phyloP scores from a whole-genome alignment of 2,888 invertebrate genomes.

The Callinectes sapidus region DNA sequence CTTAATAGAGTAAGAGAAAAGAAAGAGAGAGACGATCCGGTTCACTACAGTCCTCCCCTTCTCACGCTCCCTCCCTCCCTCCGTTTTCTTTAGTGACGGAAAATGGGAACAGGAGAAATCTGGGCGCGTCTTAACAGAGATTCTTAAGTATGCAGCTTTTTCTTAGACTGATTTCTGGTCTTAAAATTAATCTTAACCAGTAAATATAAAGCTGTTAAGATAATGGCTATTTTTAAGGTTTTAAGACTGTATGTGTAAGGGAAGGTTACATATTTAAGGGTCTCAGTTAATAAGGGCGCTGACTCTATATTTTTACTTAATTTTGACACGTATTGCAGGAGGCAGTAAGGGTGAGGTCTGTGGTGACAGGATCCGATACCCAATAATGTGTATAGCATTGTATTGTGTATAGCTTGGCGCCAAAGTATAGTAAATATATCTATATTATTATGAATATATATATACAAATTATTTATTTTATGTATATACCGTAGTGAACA shows the following conservation, averaged over 20 bases:
- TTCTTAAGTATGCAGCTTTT: too few species aligned
- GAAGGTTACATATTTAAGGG: too few species aligned
- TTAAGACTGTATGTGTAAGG: too few species aligned
- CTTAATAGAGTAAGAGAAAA: neutral
- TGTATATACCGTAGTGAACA: neutral
- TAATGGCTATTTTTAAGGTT: too few species aligned
- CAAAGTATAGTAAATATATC: neutral
- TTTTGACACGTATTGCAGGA: neutral
- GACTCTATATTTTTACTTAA: neutral
- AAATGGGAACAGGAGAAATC: neutral
- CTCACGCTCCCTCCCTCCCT: neutral
- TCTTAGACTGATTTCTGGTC: too few species aligned
- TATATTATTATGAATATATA: constrained; percentile 30
- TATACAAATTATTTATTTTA: constrained; percentile 10
- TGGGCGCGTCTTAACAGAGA: too few species aligned
- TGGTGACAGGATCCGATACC: neutral
- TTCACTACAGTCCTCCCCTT: neutral
- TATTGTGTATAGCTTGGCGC: neutral
- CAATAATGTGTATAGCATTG: neutral
- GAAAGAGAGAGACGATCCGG: neutral
- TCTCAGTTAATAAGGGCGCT: too few species aligned
- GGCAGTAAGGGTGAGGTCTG: neutral
- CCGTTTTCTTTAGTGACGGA: neutral
- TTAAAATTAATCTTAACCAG: too few species aligned
- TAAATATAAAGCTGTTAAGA: too few species aligned